Conservation (phyloP, 2,797 vertebrate genomes). For the Knipowitschia caucasica region DNA sequence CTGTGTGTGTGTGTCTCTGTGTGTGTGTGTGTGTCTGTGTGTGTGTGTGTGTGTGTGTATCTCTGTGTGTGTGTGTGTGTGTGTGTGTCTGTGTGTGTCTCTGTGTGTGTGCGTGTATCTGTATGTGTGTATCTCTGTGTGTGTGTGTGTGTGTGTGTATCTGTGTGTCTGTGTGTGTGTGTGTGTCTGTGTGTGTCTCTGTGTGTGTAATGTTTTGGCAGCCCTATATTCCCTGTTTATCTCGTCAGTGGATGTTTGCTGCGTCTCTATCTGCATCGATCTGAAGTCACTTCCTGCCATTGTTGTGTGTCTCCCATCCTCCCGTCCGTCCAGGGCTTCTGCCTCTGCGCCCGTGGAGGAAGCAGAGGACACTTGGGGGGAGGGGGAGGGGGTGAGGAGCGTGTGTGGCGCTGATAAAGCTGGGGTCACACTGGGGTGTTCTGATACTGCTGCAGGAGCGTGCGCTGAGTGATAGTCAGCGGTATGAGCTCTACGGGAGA, state of each 20-base stretch:
- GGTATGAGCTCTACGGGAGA: background rate
- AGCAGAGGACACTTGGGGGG: slow-evolving; percentile 56
- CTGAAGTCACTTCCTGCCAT: slow-evolving; percentile 76
- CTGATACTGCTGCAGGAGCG: slow-evolving; percentile 23
- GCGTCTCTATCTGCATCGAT: slow-evolving; percentile 62
- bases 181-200: background rate
- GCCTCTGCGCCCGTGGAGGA: slow-evolving; percentile 45
- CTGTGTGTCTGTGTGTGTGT: too few relatives aligned
- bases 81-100: too few relatives aligned
- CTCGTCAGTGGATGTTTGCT: slow-evolving; percentile 61
- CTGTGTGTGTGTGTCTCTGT: too few relatives aligned
- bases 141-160: too few relatives aligned
- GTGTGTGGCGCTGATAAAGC: slow-evolving; percentile 46
- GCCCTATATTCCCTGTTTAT: slow-evolving; percentile 52
- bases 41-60: too few relatives aligned
- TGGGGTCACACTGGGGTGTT: slow-evolving; percentile 11
- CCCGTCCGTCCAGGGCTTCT: slow-evolving; percentile 62
- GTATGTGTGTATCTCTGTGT: too few relatives aligned
- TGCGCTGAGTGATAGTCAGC: slow-evolving; percentile 31
- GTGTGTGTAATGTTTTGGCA: background rate
- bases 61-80: too few relatives aligned
- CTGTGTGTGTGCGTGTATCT: too few relatives aligned
- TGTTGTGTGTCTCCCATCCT: slow-evolving; percentile 78
- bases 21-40: too few relatives aligned
- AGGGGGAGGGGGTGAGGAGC: background rate